Conservation (phyloP, 2,888 invertebrate genomes). For the Mellilla xanthometata region DNA sequence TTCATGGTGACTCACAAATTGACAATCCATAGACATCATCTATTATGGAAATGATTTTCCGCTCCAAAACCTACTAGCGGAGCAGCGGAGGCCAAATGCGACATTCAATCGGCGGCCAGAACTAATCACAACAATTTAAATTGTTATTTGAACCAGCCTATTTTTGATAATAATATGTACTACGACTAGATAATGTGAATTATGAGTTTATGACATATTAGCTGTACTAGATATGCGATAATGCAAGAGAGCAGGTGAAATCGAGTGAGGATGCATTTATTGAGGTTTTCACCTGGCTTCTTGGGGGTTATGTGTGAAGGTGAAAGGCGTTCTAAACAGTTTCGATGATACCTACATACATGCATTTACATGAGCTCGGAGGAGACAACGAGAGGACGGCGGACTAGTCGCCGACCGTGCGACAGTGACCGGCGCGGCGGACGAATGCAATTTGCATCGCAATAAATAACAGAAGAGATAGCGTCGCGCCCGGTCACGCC, state of each 20-base stretch:
- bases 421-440: conserved; percentile 40
- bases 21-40: conserved; percentile 41
- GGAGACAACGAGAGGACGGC: conserved; percentile 7
- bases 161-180: not conserved
- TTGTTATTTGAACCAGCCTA: not conserved
- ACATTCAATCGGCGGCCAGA: conserved; percentile 21
- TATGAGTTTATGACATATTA: conserved; percentile 1
- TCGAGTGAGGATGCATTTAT: conserved; percentile 22
- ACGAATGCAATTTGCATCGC: conserved; percentile 63
- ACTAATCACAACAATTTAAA: not conserved
- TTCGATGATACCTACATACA: conserved; percentile 14
- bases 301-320: conserved; percentile 9
- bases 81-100: conserved; percentile 21
- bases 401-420: conserved; percentile 2
- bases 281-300: conserved; percentile 26
- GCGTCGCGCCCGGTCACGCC: conserved; percentile 51
- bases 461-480: conserved; percentile 71
- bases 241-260: conserved; percentile 24
- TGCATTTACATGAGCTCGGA: too few species aligned
- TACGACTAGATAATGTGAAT: not conserved
- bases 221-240: conserved; percentile 13
- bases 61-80: conserved; percentile 48
- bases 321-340: conserved; percentile 16
- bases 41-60: conserved; percentile 62
- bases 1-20: conserved; percentile 55